These are phyloP conservation scores for Trogon melanurus DNA, from an alignment of 2,113 vertebrate genomes.

Conservation along the genomic window DNA sequence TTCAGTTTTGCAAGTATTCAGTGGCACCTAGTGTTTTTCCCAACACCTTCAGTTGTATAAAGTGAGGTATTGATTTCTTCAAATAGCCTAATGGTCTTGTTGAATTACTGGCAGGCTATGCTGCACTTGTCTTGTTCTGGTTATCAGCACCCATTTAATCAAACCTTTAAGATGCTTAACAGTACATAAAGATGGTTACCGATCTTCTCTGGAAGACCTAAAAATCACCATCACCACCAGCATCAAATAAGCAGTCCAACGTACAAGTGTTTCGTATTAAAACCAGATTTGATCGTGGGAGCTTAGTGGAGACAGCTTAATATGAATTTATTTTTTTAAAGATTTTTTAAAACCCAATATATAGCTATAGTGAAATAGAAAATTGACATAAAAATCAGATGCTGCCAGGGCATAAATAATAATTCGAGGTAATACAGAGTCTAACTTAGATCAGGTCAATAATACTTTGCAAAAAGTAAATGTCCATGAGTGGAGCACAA, in stretches of 20 bases:
- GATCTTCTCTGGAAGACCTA: slow-evolving; percentile 29
- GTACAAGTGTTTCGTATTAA: background rate
- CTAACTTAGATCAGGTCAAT: background rate
- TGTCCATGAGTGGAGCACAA: background rate
- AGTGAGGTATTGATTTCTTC: slow-evolving; percentile 58
- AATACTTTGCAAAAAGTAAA: slow-evolving; percentile 1
- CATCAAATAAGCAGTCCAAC: background rate
- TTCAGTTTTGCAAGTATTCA: slow-evolving; percentile 1
- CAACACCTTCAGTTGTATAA: background rate
- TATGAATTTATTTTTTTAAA: slow-evolving; percentile 4
- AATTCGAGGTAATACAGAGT: background rate
- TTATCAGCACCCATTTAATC: slow-evolving; percentile 55
- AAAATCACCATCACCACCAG: background rate
- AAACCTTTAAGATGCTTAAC: slow-evolving; percentile 26
- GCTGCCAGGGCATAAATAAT: slow-evolving; percentile 1
- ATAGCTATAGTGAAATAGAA: slow-evolving; percentile 17
- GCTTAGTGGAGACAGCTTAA: background rate
- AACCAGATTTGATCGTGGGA: slow-evolving; percentile 10
- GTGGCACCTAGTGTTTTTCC: background rate
- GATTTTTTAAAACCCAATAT: background rate
- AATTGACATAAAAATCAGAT: slow-evolving; percentile 31
- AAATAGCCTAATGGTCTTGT: slow-evolving; percentile 31
- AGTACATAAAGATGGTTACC: slow-evolving; percentile 9
- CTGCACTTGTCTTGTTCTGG: slow-evolving; percentile 51
- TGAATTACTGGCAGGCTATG: slow-evolving; percentile 56